Evolutionary conservation across 2,888 invertebrate species (phyloP).

Genomic region (Drosophila cracens): DNA sequence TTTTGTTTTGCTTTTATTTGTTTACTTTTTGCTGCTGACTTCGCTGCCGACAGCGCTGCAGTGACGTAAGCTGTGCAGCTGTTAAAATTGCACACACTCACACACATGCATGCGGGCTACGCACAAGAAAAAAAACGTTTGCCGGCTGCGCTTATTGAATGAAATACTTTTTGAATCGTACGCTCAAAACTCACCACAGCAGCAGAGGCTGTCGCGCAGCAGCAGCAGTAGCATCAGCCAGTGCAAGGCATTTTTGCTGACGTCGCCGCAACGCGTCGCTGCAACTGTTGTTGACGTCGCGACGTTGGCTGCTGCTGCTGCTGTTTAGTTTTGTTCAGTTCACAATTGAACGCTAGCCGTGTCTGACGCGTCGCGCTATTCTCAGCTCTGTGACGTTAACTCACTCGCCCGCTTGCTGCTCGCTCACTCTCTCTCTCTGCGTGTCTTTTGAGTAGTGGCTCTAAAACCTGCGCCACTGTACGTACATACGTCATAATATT

Average conservation of each 20-base stretch:
- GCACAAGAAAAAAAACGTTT: constrained; percentile 33
- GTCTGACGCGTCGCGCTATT: constrained; percentile 62
- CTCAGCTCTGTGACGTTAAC: constrained; percentile 34
- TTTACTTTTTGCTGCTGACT: constrained; percentile 61
- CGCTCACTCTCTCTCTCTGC: constrained; percentile 14
- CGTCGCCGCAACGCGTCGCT: constrained; percentile 44
- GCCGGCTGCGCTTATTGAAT: constrained; percentile 75
- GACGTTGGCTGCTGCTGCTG: constrained; percentile 29
- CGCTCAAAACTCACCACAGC: constrained; percentile 58
- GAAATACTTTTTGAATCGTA: constrained; percentile 61
- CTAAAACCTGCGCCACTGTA: constrained; percentile 44
- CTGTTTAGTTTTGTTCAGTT: constrained; percentile 52
- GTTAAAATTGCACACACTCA: constrained; percentile 54
- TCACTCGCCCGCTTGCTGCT: constrained; percentile 9
- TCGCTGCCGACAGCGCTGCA: constrained; percentile 33
- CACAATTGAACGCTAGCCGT: constrained; percentile 71
- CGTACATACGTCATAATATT: constrained; percentile 58
- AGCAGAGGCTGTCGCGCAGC: constrained; percentile 13
- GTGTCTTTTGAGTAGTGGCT: constrained; percentile 43
- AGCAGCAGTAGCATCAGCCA: constrained; percentile 14
- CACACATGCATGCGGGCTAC: constrained; percentile 6
- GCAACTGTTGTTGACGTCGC: constrained; percentile 40
- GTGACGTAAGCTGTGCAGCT: constrained; percentile 70
- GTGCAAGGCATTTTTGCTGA: constrained; percentile 36
- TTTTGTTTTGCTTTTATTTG: constrained; percentile 59